phyloP scores from a whole-genome alignment of 2,797 vertebrate species.

The Rhinatrema bivittatum region DNA sequence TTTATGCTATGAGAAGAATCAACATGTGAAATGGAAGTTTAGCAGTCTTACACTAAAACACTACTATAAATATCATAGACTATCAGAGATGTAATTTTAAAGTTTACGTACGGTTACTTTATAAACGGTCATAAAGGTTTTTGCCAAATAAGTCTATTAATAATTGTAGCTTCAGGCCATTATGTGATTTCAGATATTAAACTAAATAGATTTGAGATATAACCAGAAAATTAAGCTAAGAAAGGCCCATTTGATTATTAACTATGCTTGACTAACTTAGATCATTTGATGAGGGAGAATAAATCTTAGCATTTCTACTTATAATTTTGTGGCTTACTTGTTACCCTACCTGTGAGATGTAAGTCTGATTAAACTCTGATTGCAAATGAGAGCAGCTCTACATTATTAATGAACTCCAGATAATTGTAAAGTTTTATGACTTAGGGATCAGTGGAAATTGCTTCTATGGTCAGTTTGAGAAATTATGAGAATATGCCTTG shows the following conservation, averaged over 20 bases:
- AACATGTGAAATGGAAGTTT: too few species aligned
- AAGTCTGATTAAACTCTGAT: constrained; percentile 77
- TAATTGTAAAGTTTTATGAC: constrained; percentile 91
- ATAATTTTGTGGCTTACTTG: constrained; percentile 64
- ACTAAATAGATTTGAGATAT: constrained; percentile 11
- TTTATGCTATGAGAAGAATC: too few species aligned
- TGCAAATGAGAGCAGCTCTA: constrained; percentile 71
- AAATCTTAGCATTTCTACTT: constrained; percentile 58
- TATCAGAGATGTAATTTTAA: too few species aligned
- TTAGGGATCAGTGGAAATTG: constrained; percentile 80
- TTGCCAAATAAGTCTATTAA: too few species aligned
- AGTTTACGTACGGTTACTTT: too few species aligned
- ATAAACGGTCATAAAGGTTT: too few species aligned
- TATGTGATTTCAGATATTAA: constrained; percentile 20
- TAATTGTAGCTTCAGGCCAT: neutral
- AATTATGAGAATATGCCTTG: constrained; percentile 80
- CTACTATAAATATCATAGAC: too few species aligned
- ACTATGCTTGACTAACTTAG: constrained; percentile 31
- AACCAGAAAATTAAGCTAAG: constrained; percentile 23
- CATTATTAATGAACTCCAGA: constrained; percentile 89
- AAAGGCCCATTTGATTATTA: constrained; percentile 28
- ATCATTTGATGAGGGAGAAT: constrained; percentile 50
- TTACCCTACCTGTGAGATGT: constrained; percentile 66
- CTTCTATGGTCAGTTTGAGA: constrained; percentile 91
- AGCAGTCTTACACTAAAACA: too few species aligned